phyloP scores from a whole-genome alignment of 2,888 invertebrate species.

The Tineola bisselliella region DNA sequence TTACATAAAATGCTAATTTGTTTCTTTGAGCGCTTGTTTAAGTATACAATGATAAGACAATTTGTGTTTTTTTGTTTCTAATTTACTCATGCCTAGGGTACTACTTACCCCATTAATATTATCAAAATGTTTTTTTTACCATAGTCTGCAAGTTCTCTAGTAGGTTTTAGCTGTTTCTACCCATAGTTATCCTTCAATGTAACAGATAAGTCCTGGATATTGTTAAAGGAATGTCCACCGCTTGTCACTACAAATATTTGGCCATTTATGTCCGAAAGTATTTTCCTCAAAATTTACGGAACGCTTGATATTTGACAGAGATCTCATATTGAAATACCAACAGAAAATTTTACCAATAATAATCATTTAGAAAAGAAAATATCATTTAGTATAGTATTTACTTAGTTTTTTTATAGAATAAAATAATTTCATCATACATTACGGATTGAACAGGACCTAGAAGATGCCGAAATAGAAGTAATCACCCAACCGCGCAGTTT shows the following conservation, averaged over 20 bases:
- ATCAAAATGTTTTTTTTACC: too few relatives aligned
- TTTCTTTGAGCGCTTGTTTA: not conserved
- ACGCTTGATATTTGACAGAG: too few relatives aligned
- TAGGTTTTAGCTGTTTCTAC: too few relatives aligned
- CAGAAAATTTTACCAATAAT: too few relatives aligned
- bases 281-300: not conserved
- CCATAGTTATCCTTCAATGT: too few relatives aligned
- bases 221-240: not conserved
- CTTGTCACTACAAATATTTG: not conserved
- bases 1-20: slow-evolving; percentile 3
- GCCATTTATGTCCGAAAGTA: not conserved
- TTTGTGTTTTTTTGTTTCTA: not conserved
- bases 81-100: too few relatives aligned
- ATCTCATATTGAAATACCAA: too few relatives aligned
- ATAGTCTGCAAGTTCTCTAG: too few relatives aligned
- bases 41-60: not conserved
- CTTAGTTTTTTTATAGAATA: not conserved
- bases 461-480: not conserved
- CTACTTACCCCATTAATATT: too few relatives aligned
- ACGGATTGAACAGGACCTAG: not conserved
- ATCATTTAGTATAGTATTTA: too few relatives aligned
- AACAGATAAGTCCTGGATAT: not conserved
- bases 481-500: slow-evolving; percentile 34
- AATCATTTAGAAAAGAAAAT: too few relatives aligned
- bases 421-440: not conserved